Conservation (phyloP, 1,140 invertebrate genomes). For the Pogonomyrmex barbatus region DNA sequence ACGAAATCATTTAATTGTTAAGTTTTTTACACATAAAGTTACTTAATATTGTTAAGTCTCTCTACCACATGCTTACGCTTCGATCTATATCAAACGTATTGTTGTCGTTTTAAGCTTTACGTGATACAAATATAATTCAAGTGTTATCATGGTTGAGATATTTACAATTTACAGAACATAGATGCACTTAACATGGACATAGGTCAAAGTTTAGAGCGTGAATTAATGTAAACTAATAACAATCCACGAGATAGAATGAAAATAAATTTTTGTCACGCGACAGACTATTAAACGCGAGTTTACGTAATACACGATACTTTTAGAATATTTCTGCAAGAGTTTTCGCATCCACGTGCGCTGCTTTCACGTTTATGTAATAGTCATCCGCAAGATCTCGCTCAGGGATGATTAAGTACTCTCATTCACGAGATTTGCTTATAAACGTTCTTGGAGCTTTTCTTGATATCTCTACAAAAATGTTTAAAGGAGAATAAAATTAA, state of each 20-base stretch:
- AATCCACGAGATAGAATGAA: background rate
- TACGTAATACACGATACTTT: background rate
- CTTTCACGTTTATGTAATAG: slow-evolving; percentile 1
- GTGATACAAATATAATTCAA: slow-evolving; percentile 1
- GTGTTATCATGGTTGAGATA: background rate
- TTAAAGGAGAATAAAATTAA: slow-evolving; percentile 12
- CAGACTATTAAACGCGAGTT: background rate
- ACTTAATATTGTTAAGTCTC: background rate
- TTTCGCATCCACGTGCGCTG: background rate
- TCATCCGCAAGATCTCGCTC: background rate
- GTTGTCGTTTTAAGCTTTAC: background rate
- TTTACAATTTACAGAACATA: background rate
- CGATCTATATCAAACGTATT: no score
- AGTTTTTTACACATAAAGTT: background rate
- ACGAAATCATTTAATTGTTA: background rate
- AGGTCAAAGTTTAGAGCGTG: background rate
- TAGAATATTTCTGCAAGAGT: background rate
- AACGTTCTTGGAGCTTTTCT: background rate
- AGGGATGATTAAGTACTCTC: background rate
- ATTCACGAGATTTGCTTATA: background rate
- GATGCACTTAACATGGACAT: background rate
- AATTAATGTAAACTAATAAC: background rate
- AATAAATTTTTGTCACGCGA: slow-evolving; percentile 23
- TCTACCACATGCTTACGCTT: background rate
- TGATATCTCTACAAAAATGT: background rate